A percentile compares a stretch with the other conserved stretches of the same genome.
phyloP scores from a whole-genome alignment of 1,140 invertebrate genomes.

The Apis laboriosa region DNA sequence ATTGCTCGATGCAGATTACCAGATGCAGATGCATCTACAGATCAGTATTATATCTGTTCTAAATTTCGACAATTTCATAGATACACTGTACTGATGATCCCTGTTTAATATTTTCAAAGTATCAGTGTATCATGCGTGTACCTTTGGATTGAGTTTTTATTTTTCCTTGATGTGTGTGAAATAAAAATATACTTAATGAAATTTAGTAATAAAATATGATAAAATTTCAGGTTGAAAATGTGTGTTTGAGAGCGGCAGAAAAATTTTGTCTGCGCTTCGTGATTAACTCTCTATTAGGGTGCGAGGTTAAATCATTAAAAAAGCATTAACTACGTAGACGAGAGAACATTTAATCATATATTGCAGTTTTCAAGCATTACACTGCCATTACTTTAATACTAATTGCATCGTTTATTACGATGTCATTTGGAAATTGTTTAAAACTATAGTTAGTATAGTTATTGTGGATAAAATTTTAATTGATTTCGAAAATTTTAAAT shows the following conservation, averaged over 20 bases:
- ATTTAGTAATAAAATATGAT: background rate
- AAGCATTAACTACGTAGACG: background rate
- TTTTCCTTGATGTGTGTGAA: background rate
- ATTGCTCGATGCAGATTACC: background rate
- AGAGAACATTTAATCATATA: conserved; percentile 1
- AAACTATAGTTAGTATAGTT: background rate
- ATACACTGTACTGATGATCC: too few species aligned
- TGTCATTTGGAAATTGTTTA: conserved; percentile 21
- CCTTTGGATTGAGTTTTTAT: background rate
- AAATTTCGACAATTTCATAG: conserved; percentile 25
- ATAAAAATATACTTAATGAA: background rate
- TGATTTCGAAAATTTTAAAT: conserved; percentile 4
- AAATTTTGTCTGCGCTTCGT: background rate
- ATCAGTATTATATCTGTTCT: conserved; percentile 18
- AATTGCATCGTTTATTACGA: conserved; percentile 2
- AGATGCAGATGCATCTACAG: background rate
- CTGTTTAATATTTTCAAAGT: background rate
- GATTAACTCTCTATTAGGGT: background rate
- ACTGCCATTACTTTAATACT: conserved; percentile 5
- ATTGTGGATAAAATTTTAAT: conserved; percentile 3
- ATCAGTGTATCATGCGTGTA: too few species aligned
- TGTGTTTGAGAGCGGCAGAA: background rate
- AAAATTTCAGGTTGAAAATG: background rate
- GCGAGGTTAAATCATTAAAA: conserved; percentile 1
- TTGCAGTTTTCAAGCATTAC: background rate